Conservation (phyloP, 2,888 invertebrate genomes). For the Cosmopolites sordidus region DNA sequence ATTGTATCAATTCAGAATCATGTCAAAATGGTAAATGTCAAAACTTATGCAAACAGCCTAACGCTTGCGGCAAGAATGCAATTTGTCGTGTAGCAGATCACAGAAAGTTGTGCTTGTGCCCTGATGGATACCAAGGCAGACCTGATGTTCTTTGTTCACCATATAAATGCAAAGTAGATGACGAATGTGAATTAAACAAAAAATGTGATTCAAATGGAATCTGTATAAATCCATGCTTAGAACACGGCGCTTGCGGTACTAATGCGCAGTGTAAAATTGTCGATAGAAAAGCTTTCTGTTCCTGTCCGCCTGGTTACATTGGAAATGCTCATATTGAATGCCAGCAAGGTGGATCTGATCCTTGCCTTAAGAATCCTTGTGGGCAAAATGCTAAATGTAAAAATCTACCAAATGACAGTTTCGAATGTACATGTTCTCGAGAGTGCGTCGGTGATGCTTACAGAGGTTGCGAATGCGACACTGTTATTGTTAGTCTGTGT, state of each 20-base stretch:
- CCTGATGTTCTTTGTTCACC: conserved; percentile 70
- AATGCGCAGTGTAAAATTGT: conserved; percentile 82
- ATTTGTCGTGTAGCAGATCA: conserved; percentile 76
- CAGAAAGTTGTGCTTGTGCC: conserved; percentile 80
- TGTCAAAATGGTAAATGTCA: conserved; percentile 69
- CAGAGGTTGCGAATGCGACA: conserved; percentile 69
- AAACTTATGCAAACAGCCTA: conserved; percentile 63
- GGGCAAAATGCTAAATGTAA: conserved; percentile 79
- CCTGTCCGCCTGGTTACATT: conserved; percentile 69
- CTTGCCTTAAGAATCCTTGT: conserved; percentile 77
- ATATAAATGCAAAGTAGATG: conserved; percentile 71
- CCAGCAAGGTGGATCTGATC: conserved; percentile 63
- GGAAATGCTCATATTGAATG: conserved; percentile 69
- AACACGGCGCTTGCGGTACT: conserved; percentile 70
- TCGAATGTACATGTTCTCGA: conserved; percentile 75
- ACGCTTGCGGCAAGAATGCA: conserved; percentile 77
- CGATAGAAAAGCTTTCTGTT: conserved; percentile 70
- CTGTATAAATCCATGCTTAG: conserved; percentile 79
- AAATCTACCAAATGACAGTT: conserved; percentile 62
- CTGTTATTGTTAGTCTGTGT: conserved; percentile 65
- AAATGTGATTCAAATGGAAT: conserved; percentile 65
- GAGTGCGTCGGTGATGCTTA: conserved; percentile 80
- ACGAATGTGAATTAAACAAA: conserved; percentile 75
- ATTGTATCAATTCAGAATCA: conserved; percentile 72
- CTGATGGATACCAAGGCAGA: conserved; percentile 80